Evolutionary conservation across 2,888 invertebrate species (phyloP).

Genomic region (Zhengitettix transpicula): DNA sequence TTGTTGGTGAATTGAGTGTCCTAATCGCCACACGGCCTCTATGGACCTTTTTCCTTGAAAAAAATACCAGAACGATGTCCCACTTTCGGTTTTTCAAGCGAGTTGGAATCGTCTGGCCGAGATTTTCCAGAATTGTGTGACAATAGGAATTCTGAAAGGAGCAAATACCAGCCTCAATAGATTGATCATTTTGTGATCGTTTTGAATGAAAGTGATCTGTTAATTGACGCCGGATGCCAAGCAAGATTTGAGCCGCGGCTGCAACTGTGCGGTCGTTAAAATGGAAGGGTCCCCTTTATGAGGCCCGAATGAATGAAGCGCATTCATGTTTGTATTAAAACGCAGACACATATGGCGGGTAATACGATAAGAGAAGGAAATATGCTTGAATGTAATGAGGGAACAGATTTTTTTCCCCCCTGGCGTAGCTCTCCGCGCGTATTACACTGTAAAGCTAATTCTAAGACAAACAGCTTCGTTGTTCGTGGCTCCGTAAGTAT

Average conservation of each 20-base stretch:
- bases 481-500: slow-evolving; percentile 2
- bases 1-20: too few species aligned
- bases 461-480: slow-evolving; percentile 6
- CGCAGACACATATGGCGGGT: slow-evolving; percentile 2
- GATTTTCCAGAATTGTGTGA: too few species aligned
- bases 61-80: too few species aligned
- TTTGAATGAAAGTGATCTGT: too few species aligned
- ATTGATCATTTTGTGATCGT: too few species aligned
- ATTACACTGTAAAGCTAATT: not conserved
- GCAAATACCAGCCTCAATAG: too few species aligned
- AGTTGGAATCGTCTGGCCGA: too few species aligned
- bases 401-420: slow-evolving; percentile 4
- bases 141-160: too few species aligned
- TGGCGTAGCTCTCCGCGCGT: not conserved
- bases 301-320: not conserved
- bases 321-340: slow-evolving; percentile 2
- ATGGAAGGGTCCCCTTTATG: not conserved
- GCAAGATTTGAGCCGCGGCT: not conserved
- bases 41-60: too few species aligned
- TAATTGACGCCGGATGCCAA: too few species aligned
- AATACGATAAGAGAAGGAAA: slow-evolving; percentile 8
- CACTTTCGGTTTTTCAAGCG: too few species aligned
- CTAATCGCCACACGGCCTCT: too few species aligned
- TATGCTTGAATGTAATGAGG: slow-evolving; percentile 8
- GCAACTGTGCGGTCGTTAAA: not conserved